Evolutionary conservation across 2,797 vertebrate genomes (phyloP).

Genomic region (Eidolon dupreanum): DNA sequence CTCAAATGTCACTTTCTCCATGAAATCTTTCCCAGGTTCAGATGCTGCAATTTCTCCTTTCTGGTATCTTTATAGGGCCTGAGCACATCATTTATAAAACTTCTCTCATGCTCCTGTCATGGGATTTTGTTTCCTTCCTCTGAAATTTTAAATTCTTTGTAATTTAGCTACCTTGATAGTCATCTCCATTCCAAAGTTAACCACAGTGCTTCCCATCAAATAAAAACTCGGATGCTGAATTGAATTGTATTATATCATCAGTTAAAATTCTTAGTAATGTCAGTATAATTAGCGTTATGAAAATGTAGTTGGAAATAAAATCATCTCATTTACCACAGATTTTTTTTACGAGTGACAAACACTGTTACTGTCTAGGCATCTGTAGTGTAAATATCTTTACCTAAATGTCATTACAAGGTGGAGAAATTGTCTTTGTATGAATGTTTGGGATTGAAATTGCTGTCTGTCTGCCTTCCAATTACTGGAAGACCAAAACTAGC

Average conservation of each 20-base stretch:
- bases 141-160: neutral
- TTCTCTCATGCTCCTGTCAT: neutral
- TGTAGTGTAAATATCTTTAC: neutral
- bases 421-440: neutral
- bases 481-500: conserved; percentile 27
- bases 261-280: neutral
- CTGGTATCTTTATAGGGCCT: neutral
- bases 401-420: neutral
- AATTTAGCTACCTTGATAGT: neutral
- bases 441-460: neutral
- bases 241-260: neutral
- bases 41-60: neutral
- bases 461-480: neutral
- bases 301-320: conserved; percentile 24
- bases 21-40: neutral
- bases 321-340: neutral
- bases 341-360: neutral
- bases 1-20: neutral
- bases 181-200: neutral
- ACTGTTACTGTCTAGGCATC: neutral
- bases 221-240: neutral
- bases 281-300: neutral
- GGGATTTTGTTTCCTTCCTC: neutral
- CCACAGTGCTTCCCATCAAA: neutral
- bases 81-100: neutral